These are phyloP conservation scores for Melipona bicolor DNA, from an alignment of 2,888 invertebrate genomes.

Conservation along the genomic window DNA sequence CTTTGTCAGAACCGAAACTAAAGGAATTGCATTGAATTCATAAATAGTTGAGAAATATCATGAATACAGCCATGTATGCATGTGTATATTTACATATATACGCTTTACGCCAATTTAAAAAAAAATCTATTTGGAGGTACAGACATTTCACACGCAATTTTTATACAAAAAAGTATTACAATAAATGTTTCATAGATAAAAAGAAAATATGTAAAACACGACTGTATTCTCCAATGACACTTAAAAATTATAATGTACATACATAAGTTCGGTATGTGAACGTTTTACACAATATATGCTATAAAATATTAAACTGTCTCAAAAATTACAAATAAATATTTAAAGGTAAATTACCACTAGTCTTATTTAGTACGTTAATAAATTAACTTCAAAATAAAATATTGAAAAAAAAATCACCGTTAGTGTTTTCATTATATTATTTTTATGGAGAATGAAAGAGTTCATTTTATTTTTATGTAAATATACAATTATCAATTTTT, in stretches of 20 bases:
- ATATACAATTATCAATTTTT: slow-evolving; percentile 2
- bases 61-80: slow-evolving; percentile 13
- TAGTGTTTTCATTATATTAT: slow-evolving; percentile 3
- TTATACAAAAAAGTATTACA: slow-evolving; percentile 55
- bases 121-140: slow-evolving; percentile 39
- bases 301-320: slow-evolving; percentile 60
- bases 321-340: slow-evolving; percentile 62
- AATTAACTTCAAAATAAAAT: slow-evolving; percentile 29
- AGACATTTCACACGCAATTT: slow-evolving; percentile 53
- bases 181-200: slow-evolving; percentile 42
- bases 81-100: slow-evolving; percentile 38
- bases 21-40: slow-evolving; percentile 56
- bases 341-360: slow-evolving; percentile 37
- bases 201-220: slow-evolving; percentile 33
- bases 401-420: not conserved
- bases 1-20: slow-evolving; percentile 31
- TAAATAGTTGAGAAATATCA: slow-evolving; percentile 33
- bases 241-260: slow-evolving; percentile 54
- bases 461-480: slow-evolving; percentile 4
- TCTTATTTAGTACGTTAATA: slow-evolving; percentile 34
- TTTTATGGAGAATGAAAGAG: slow-evolving; percentile 8
- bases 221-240: slow-evolving; percentile 56
- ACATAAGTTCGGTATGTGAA: slow-evolving; percentile 48
- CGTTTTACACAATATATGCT: slow-evolving; percentile 64
- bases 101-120: slow-evolving; percentile 45